Base-by-base conservation (phyloP, 2,113 vertebrate species). In the Bos javanicus region DNA sequence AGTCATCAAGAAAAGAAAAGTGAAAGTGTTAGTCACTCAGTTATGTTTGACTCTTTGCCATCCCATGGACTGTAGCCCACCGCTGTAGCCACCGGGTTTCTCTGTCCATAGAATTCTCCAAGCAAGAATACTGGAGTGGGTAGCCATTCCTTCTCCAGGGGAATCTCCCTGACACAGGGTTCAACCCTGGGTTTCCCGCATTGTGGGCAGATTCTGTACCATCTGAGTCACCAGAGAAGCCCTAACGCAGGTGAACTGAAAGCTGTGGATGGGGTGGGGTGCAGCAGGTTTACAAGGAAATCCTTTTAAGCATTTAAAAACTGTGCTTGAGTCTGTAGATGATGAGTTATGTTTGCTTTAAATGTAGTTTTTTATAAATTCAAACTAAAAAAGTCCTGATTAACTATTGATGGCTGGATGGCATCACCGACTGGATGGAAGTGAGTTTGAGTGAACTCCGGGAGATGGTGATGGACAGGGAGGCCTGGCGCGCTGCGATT, bases 151-250 rank as follows among this genome's bases (percentile, higher is more conserved):
- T 76, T 43, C 71, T 76, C 71, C 71, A 76, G 71, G 5, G 23
- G 36, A 71, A 43, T 76, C 12, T 76, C 2, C 11, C 36, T 76
- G 71, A 76, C 1, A 5, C 71, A 43, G 21, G 21, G 6, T 39
- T 74, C 5, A 7, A 74, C n/a, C 71, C 10, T 74, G 26, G 2
- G 36, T 74, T 36, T 76, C 12, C 12, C 0, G 0, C 36, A 43
- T 76, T 76, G 23, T 0, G 0, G 23, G 36, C 6, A 76, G 23
- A 76, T 76, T 43, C 36, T 76, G 14, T 76, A 76, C 36, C 12
- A 26, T 76, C 23, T 25, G 71, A 7, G 36, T 12, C 23, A 26
- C 36, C 23, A 26, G 71, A 7, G 23, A 43, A 43, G 11, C 15
- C 71, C 6, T 43, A 48, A 15, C 14, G 33, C 13, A 16, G 3